A percentile compares a stretch with the other conserved stretches of the same genome.
Evolutionary conservation across 2,797 vertebrate species (phyloP).

Genomic region (Gambelia wislizenii): DNA sequence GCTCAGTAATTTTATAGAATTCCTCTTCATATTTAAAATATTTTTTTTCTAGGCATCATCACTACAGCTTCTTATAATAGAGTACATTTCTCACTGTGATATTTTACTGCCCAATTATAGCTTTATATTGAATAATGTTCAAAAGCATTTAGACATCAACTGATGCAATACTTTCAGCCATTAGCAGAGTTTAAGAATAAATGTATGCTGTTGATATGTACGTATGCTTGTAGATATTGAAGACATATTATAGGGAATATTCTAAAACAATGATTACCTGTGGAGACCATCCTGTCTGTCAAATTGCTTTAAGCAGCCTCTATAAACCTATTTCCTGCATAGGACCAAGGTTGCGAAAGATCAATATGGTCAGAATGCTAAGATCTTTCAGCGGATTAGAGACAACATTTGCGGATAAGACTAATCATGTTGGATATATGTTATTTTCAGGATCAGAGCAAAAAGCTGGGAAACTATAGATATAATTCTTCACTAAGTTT

Average conservation of each 20-base stretch:
- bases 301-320: neutral
- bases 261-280: neutral
- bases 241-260: neutral
- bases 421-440: no score
- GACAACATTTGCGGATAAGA: no score
- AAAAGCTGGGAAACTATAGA: no score
- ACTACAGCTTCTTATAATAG: neutral
- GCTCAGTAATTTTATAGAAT: neutral
- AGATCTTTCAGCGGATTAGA: neutral
- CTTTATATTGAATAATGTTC: neutral
- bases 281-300: neutral
- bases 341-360: neutral
- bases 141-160: neutral
- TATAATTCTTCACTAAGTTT: no score
- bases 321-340: neutral
- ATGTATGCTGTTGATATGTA: neutral
- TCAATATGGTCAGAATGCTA: neutral
- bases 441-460: no score
- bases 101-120: neutral
- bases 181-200: conserved; percentile 13
- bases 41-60: conserved; percentile 9
- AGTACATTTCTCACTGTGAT: neutral
- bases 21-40: conserved; percentile 9
- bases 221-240: neutral
- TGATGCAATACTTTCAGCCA: neutral